A percentile compares a stretch with the other conserved stretches of the same genome.
Evolutionary conservation across 2,113 vertebrate genomes (phyloP).

Genomic region (Prionailurus bengalensis): DNA sequence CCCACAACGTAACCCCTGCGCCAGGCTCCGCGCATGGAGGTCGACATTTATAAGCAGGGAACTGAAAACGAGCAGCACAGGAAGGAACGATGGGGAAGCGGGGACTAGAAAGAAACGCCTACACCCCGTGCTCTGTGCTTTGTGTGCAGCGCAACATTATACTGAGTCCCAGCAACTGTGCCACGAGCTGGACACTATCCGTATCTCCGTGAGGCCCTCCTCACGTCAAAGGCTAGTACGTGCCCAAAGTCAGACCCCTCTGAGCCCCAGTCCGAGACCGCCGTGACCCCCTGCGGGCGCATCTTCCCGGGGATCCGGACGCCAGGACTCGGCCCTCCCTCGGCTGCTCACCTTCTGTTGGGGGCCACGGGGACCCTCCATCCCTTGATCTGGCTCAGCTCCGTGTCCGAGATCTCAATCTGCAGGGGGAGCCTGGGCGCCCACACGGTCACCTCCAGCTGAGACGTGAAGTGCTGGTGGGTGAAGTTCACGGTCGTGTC

Average conservation of each 20-base stretch:
- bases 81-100: rapidly evolving
- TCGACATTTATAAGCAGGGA: neutral
- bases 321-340: rapidly evolving
- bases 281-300: too few species aligned
- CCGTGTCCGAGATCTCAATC: constrained; percentile 96
- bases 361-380: constrained; percentile 96
- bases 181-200: neutral
- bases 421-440: constrained; percentile 95
- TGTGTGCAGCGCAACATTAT: neutral
- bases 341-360: constrained; percentile 91
- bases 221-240: neutral
- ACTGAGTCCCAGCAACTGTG: neutral
- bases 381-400: constrained; percentile 98
- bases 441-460: constrained; percentile 95
- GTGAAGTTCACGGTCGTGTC: constrained; percentile 95
- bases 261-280: neutral
- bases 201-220: neutral
- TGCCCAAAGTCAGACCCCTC: neutral
- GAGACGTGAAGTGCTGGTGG: constrained; percentile 94
- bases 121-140: rapidly evolving
- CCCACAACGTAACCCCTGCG: rapidly evolving
- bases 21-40: too few species aligned
- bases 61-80: neutral
- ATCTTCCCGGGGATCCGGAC: rapidly evolving
- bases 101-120: neutral